phyloP scores from a whole-genome alignment of 2,113 vertebrate species.

The Myotis brandtii region DNA sequence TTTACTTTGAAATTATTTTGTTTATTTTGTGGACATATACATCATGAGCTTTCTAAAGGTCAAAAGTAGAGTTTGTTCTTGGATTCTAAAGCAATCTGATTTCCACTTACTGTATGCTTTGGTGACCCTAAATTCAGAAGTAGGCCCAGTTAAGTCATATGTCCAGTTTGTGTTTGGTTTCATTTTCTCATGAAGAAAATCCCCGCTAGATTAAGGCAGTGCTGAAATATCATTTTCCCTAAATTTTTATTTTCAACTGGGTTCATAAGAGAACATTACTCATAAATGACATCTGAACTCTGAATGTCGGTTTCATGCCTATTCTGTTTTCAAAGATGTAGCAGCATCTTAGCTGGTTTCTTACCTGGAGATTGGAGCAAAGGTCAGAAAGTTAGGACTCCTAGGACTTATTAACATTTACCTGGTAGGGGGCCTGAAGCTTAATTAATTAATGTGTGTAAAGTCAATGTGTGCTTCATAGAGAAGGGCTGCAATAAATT shows the following conservation, averaged over 20 bases:
- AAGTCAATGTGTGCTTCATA: background rate
- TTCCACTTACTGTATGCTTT: constrained; percentile 81
- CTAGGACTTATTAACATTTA: constrained; percentile 64
- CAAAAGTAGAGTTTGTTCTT: constrained; percentile 84
- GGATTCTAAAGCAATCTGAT: constrained; percentile 81
- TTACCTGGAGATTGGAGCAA: constrained; percentile 51
- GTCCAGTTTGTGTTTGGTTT: constrained; percentile 72
- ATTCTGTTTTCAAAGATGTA: constrained; percentile 47
- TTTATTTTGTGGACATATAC: constrained; percentile 87
- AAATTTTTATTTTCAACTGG: constrained; percentile 63
- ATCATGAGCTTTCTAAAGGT: constrained; percentile 87
- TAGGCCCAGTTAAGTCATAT: constrained; percentile 66
- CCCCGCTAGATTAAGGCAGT: constrained; percentile 69
- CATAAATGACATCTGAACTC: constrained; percentile 30
- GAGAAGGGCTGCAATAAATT: constrained; percentile 46
- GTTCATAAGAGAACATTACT: constrained; percentile 37
- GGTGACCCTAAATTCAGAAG: constrained; percentile 80
- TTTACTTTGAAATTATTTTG: constrained; percentile 90
- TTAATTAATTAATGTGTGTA: constrained; percentile 62
- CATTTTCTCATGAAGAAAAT: constrained; percentile 67
- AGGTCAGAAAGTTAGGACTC: constrained; percentile 28
- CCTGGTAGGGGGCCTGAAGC: background rate
- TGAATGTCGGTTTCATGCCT: background rate
- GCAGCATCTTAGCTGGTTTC: constrained; percentile 1
- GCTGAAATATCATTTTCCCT: constrained; percentile 45